These are phyloP conservation scores for Phalangium opilio DNA, from an alignment of 2,888 invertebrate species.

Conservation along the genomic window DNA sequence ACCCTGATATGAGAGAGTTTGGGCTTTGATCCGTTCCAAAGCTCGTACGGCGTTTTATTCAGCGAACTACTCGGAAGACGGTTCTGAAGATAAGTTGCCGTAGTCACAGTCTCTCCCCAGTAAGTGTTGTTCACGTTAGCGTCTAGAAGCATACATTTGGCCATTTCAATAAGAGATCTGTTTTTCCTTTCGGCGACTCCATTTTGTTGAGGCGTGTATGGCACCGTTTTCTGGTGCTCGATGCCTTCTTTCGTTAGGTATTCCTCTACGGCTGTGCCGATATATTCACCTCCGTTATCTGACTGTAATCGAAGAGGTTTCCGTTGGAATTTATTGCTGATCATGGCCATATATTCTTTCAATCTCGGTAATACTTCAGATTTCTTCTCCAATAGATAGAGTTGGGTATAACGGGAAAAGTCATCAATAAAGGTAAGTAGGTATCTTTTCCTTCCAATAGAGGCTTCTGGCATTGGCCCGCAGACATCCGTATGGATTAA, in stretches of 20 bases:
- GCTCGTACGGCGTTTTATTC: constrained; percentile 17
- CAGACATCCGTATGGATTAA: too few relatives aligned
- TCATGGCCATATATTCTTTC: constrained; percentile 1
- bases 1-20: constrained; percentile 13
- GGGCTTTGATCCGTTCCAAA: constrained; percentile 11
- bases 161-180: constrained; percentile 18
- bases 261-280: constrained; percentile 7
- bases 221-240: constrained; percentile 13
- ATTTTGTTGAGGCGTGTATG: constrained; percentile 19
- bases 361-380: background rate
- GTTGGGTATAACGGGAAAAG: constrained; percentile 2
- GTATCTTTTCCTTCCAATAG: too few relatives aligned
- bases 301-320: constrained; percentile 6
- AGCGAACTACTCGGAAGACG: constrained; percentile 7
- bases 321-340: background rate
- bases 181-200: constrained; percentile 21
- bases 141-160: constrained; percentile 13
- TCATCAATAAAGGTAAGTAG: constrained; percentile 10
- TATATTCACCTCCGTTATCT: constrained; percentile 15
- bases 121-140: constrained; percentile 12
- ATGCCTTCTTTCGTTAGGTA: constrained; percentile 16
- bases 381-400: constrained; percentile 8
- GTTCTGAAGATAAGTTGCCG: constrained; percentile 19
- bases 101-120: constrained; percentile 20
- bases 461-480: too few relatives aligned